Percentiles rank a stretch among this genome's conserved stretches.
Conservation (phyloP, 2,113 vertebrate species). For the Brienomyrus brachyistius region DNA sequence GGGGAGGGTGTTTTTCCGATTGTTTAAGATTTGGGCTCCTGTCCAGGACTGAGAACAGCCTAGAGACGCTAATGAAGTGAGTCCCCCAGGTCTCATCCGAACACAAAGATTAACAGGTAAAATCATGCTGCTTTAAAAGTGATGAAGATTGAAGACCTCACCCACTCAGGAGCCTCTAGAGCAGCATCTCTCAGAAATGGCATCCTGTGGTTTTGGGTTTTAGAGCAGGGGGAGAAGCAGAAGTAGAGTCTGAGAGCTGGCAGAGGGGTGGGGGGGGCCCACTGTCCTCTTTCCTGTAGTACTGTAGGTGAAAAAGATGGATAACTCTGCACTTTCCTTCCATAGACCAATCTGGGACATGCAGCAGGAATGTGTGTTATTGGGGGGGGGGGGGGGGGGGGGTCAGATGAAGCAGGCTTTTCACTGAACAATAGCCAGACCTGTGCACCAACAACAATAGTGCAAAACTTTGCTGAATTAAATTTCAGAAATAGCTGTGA, state of each 20-base stretch:
- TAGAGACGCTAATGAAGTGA: conserved; percentile 34
- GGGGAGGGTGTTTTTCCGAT: conserved; percentile 13
- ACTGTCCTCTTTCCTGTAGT: not conserved
- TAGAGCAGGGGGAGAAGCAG: not conserved
- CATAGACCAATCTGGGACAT: not conserved
- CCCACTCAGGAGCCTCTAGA: not conserved
- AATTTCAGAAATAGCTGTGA: not conserved
- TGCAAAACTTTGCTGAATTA: not conserved
- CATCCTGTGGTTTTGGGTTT: not conserved
- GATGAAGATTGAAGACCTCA: not conserved
- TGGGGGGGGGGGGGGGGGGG: not conserved
- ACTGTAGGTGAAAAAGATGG: not conserved
- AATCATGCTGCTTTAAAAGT: not conserved
- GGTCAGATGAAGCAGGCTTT: not conserved
- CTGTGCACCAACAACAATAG: not conserved
- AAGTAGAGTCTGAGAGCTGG: not conserved
- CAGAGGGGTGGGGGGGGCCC: not conserved
- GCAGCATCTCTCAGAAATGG: not conserved
- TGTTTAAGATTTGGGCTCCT: conserved; percentile 38
- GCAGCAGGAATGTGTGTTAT: not conserved
- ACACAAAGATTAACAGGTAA: conserved; percentile 9
- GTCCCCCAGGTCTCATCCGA: conserved; percentile 20
- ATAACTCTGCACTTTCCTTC: not conserved
- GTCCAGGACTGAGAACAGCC: conserved; percentile 33
- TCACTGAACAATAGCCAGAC: not conserved